Evolutionary conservation across 2,113 vertebrate species (phyloP).

Genomic region (Sinocyclocheilus grahami): DNA sequence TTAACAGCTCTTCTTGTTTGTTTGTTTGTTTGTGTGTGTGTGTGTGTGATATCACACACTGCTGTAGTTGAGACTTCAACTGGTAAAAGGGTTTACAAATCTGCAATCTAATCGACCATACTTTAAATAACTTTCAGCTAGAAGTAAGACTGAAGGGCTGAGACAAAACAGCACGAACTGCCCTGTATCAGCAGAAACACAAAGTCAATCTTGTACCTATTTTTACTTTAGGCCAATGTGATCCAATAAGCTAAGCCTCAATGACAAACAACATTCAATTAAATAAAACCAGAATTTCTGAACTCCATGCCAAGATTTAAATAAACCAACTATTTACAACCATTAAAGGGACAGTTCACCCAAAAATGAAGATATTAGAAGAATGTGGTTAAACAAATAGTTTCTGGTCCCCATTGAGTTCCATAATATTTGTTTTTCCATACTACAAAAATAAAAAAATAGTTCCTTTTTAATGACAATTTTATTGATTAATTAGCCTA

Average conservation of each 20-base stretch:
- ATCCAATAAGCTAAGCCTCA: background rate
- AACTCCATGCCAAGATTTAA: background rate
- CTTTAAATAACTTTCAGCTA: background rate
- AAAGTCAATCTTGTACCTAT: background rate
- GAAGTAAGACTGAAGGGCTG: background rate
- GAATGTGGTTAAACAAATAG: too few relatives aligned
- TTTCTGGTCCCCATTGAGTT: background rate
- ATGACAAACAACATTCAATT: slow-evolving; percentile 18
- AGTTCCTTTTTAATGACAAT: background rate
- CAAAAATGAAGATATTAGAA: too few relatives aligned
- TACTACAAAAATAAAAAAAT: background rate
- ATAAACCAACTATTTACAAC: background rate
- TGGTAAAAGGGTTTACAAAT: background rate
- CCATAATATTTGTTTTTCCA: background rate
- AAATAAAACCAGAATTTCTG: slow-evolving; percentile 18
- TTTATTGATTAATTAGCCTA: background rate
- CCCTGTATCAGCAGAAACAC: background rate
- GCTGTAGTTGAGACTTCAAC: background rate
- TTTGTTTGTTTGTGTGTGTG: background rate
- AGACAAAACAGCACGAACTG: background rate
- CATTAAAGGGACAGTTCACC: background rate
- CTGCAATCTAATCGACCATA: background rate
- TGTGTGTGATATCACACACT: background rate
- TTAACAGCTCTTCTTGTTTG: background rate
- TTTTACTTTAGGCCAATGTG: background rate